Evolutionary conservation across 2,888 invertebrate genomes (phyloP).

Genomic region (Octonoba sinensis): DNA sequence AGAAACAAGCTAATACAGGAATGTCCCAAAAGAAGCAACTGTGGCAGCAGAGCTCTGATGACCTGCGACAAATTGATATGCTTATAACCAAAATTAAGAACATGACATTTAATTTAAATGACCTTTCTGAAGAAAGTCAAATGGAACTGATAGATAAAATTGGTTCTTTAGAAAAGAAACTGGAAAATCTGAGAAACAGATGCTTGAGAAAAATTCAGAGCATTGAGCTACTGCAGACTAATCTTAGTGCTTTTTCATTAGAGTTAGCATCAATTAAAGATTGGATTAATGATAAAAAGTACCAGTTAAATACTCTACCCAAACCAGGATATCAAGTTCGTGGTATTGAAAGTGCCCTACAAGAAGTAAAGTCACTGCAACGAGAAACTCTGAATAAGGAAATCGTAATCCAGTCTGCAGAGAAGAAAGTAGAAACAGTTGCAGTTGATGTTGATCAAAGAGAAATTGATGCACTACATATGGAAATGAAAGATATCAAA

Average conservation of each 20-base stretch:
- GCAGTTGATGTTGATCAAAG: conserved; percentile 77
- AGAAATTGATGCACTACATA: conserved; percentile 78
- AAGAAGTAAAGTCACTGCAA: conserved; percentile 69
- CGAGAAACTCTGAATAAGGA: conserved; percentile 90
- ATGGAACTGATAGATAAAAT: conserved; percentile 31
- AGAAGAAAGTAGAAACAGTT: conserved; percentile 86
- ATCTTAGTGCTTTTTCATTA: conserved; percentile 83
- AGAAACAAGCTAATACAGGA: conserved; percentile 42
- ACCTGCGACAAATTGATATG: conserved; percentile 42
- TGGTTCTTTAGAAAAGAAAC: conserved; percentile 82
- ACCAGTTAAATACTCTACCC: conserved; percentile 72
- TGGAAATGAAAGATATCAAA: conserved; percentile 80
- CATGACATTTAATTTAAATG: conserved; percentile 66
- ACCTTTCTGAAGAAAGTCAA: conserved; percentile 77
- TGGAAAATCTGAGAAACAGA: conserved; percentile 86
- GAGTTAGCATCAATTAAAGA: conserved; percentile 84
- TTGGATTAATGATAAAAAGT: conserved; percentile 83
- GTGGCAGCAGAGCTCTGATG: conserved; percentile 50
- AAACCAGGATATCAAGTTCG: conserved; percentile 84
- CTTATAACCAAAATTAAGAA: conserved; percentile 54
- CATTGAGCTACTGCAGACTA: conserved; percentile 85
- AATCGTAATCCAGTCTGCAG: conserved; percentile 83
- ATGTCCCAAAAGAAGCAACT: conserved; percentile 53
- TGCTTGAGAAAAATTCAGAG: conserved; percentile 86
- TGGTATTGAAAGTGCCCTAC: conserved; percentile 73